Evolutionary conservation across 2,888 invertebrate genomes (phyloP).

Genomic region (Pollenia griseotomentosa): DNA sequence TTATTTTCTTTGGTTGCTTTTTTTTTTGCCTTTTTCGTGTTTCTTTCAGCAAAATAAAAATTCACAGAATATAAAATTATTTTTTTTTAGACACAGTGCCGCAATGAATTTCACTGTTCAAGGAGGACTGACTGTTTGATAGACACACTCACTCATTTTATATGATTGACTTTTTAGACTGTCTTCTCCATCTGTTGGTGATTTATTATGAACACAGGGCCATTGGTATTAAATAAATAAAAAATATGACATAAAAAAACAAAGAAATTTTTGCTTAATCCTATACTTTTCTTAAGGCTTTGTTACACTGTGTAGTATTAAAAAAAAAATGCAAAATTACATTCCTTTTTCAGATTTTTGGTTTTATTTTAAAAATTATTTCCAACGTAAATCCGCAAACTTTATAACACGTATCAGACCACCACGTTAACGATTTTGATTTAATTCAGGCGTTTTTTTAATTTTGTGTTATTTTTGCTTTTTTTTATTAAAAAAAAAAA

Average conservation of each 20-base stretch:
- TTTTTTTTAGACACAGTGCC: neutral
- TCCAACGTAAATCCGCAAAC: neutral
- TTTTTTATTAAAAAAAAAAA: neutral
- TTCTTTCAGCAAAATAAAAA: constrained; percentile 4
- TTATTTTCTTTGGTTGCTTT: neutral
- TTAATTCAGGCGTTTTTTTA: neutral
- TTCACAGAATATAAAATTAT: constrained; percentile 27
- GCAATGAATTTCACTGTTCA: constrained; percentile 8
- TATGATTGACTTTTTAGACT: constrained; percentile 28
- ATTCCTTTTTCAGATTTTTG: neutral
- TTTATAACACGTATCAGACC: neutral
- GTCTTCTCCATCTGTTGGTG: neutral
- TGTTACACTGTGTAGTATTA: neutral
- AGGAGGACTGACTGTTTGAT: constrained; percentile 37
- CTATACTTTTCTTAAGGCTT: neutral
- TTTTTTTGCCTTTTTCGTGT: neutral
- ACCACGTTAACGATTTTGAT: neutral
- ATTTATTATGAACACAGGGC: neutral
- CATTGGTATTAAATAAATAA: neutral
- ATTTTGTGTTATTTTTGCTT: constrained; percentile 12
- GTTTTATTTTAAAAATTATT: neutral
- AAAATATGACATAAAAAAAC: neutral
- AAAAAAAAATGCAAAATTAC: neutral
- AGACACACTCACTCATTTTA: constrained; percentile 36
- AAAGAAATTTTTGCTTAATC: neutral